A percentile compares a stretch with the other conserved stretches of the same genome.
phyloP scores from a whole-genome alignment of 1,140 invertebrate genomes.

The Mamestra configurata region DNA sequence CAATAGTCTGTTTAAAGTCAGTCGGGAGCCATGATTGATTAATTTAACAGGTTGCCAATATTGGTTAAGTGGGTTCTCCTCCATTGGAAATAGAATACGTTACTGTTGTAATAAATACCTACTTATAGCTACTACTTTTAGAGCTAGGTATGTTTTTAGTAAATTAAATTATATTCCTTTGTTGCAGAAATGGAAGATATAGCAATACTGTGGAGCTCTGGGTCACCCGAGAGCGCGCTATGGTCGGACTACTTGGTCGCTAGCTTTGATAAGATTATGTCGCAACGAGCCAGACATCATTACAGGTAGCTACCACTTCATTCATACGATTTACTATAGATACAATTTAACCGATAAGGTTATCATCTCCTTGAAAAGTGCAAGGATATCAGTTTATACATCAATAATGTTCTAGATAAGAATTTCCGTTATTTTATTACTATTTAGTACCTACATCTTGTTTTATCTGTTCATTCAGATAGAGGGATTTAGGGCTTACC shows the following conservation, averaged over 20 bases:
- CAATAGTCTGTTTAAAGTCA: not conserved
- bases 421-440: slow-evolving; percentile 14
- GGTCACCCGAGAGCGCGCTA: slow-evolving; percentile 91
- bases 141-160: not conserved
- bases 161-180: slow-evolving; percentile 57
- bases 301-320: slow-evolving; percentile 89
- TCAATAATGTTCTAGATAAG: not conserved
- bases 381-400: not conserved
- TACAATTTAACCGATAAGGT: not conserved
- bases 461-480: not conserved
- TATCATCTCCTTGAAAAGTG: not conserved
- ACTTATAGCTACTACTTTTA: not conserved
- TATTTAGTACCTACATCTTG: not conserved
- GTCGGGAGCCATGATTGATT: slow-evolving; percentile 2
- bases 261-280: slow-evolving; percentile 94
- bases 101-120: not conserved
- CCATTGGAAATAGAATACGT: not conserved
- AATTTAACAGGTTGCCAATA: slow-evolving; percentile 45
- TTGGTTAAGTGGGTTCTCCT: not conserved
- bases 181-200: slow-evolving; percentile 93
- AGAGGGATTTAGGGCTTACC: not conserved
- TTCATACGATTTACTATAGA: not conserved
- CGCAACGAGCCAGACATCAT: slow-evolving; percentile 91
- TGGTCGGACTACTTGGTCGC: slow-evolving; percentile 94
- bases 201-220: slow-evolving; percentile 92